Base-by-base conservation (phyloP, 2,888 invertebrate species). In the Sycophila texana region DNA sequence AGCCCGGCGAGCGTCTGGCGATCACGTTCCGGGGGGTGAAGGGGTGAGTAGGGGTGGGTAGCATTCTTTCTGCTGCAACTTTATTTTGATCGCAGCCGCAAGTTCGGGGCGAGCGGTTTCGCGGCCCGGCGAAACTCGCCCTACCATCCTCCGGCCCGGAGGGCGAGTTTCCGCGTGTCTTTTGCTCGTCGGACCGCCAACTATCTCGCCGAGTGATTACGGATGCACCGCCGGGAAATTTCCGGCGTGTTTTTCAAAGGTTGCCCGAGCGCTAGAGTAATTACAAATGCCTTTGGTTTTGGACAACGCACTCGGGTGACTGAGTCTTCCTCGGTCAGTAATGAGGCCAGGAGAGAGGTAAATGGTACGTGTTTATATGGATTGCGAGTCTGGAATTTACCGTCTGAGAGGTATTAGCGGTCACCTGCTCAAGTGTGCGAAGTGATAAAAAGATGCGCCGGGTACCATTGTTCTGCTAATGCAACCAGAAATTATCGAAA, bases 21-120 rank as follows among this genome's bases (percentile, higher is more conserved):
- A 77, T 74, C 77, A 68, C 70, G 81, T 77, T 22, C 75, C 57
- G 63, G 57, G 13, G 10, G 26, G 55, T 39, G 63, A n/a, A 18
- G 5, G 47, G 1, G 10, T 26, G 13, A 26, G 26, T 2, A 26
- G 26, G 26, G 26, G 26, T 26, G 26, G 2, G 26, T 2, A 26
- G 13, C 58, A 49, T 26, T 26, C 51, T 58, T n/a, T 30, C 60
- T 20, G 39, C 55, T 39, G 39, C 39, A 39, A 39, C 7, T 13
- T 16, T 13, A 14, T 49, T 51, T 58, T 53, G 60, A 67, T 75
- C 53, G 20, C 58, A 57, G 47, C 57, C 30, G 10, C 65, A 66
- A 74, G 65, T 66, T 66, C 66, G 47, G 14, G 2, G n/a, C n/a
- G 22, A 39, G 63, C 63, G 70, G 70, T 70, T 70, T 74, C 16